Percentiles rank a stretch among this genome's conserved stretches.
Evolutionary conservation across 2,113 vertebrate genomes (phyloP).

Genomic region (Psilopsiagon aurifrons): DNA sequence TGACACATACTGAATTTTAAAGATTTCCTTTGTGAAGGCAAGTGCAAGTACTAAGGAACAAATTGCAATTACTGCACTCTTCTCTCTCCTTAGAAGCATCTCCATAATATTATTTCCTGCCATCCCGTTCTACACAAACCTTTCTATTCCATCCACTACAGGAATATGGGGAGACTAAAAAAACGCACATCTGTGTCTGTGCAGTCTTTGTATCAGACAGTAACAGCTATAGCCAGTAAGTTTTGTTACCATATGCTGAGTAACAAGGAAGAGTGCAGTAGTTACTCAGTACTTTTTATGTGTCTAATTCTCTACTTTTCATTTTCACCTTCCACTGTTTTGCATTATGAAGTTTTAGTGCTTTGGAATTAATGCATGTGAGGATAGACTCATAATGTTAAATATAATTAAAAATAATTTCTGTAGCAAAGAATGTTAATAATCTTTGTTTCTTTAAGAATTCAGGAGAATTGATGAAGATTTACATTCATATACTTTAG

Average conservation of each 20-base stretch:
- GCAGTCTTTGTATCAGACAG: background rate
- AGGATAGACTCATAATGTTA: background rate
- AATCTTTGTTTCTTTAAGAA: background rate
- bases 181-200: background rate
- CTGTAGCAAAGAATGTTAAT: background rate
- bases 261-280: background rate
- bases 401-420: background rate
- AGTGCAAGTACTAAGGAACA: background rate
- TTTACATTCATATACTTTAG: background rate
- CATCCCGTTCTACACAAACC: background rate
- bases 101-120: background rate
- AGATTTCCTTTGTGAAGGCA: background rate
- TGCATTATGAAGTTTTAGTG: background rate
- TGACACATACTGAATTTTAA: background rate
- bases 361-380: background rate
- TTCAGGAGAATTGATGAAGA: background rate
- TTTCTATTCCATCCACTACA: background rate
- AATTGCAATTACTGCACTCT: background rate
- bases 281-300: background rate
- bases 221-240: background rate
- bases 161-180: background rate
- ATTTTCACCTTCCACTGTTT: background rate
- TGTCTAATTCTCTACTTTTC: background rate
- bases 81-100: background rate
- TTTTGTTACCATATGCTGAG: background rate